Percentiles rank a stretch among this genome's conserved stretches.
phyloP scores from a whole-genome alignment of 2,888 invertebrate genomes.

The Mantis religiosa region DNA sequence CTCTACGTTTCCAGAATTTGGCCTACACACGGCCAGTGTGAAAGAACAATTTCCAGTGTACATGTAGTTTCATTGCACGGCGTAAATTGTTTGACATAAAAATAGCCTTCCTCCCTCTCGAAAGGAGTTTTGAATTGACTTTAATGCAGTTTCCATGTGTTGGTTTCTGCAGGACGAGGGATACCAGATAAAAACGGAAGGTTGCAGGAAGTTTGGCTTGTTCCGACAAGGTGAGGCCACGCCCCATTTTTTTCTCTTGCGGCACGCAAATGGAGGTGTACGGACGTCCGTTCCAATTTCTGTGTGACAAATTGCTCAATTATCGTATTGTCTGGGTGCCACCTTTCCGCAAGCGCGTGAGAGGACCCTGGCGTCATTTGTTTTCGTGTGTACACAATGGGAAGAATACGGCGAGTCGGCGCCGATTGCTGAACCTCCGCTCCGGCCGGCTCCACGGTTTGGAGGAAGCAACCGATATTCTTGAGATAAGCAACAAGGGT shows the following conservation, averaged over 20 bases:
- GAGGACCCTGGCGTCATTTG: background rate
- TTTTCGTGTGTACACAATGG: background rate
- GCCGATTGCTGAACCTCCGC: background rate
- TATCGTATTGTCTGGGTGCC: background rate
- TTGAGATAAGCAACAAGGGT: background rate
- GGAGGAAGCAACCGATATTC: background rate
- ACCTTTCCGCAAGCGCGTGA: background rate
- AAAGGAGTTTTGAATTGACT: too few relatives aligned
- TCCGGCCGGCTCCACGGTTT: background rate
- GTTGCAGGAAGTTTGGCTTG: background rate
- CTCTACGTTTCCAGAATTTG: too few relatives aligned
- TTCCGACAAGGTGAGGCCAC: background rate
- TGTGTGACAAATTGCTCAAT: background rate
- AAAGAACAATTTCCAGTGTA: too few relatives aligned
- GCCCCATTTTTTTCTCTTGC: background rate
- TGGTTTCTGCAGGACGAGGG: too few relatives aligned
- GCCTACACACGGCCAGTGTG: too few relatives aligned
- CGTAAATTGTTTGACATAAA: too few relatives aligned
- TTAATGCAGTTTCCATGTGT: too few relatives aligned
- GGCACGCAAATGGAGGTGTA: background rate
- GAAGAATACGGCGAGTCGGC: background rate
- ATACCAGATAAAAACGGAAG: too few relatives aligned
- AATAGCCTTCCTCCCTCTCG: too few relatives aligned
- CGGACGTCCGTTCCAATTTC: background rate
- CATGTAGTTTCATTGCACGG: too few relatives aligned